Evolutionary conservation across 2,888 invertebrate genomes (phyloP), one percentile per base, ranked within the genome.

Genomic region (Drosophila vallismaia): DNA sequence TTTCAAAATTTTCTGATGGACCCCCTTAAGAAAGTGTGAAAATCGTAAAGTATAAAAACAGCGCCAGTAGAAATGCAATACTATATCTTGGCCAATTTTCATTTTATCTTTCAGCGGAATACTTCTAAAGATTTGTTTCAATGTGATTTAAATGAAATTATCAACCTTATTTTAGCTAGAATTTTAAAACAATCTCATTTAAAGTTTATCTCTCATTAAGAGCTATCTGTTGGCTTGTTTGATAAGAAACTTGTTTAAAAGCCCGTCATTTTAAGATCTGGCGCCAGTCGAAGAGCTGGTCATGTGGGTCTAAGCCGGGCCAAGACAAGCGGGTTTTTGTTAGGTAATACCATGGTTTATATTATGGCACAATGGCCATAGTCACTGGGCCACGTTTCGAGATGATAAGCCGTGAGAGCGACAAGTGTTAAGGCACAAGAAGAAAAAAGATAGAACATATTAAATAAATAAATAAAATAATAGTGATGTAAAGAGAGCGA

Each of bases 401-500:
- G 3, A 4, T 24, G 64, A 64, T 66, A 66, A 52, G 10, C 19
- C 28, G 31, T 19, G 9, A n/a, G 45, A 45, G 19, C 8, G 10
- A 10, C 9, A 33, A 24, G n/a, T n/a, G 26, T 8, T 38, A n/a
- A 28, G 10, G 14, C 14, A 28, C 31, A n/a, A 24, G 38, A 28
- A 42, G 33, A 1, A 28, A 14, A 10, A 12, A 36, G 36, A 19
- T 12, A 36, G 10, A 4, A 45, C 14, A 28, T 3, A 55, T 14
- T 31, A 33, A 49, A 36, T 55, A 33, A 31, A 28, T 31, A 24
- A 36, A 29, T 45, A 40, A 33, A 26, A 9, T n/a, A 28, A 60
- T 33, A 49, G 40, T 66, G 52, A 66, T 53, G 64, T 66, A 66
- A 66, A 64, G 66, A n/a, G 40, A 12, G 9, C 3, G 19, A 38